Evolutionary conservation across 1,140 invertebrate species (phyloP).

Genomic region (Cataglyphis hispanica): DNA sequence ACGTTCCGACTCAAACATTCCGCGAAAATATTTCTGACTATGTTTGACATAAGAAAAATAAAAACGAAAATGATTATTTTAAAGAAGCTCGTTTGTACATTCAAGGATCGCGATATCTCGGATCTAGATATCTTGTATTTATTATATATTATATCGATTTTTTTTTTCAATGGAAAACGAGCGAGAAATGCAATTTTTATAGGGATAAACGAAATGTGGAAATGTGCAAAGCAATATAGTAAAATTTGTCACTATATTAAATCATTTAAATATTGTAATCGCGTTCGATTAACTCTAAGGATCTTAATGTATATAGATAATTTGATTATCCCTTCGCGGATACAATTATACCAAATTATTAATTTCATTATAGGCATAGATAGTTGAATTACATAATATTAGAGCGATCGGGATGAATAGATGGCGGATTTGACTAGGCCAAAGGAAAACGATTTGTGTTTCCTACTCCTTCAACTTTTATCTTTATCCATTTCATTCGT

Average conservation of each 20-base stretch:
- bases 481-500: neutral
- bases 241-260: conserved; percentile 53
- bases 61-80: neutral
- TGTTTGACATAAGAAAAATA: no score
- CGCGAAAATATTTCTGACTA: neutral
- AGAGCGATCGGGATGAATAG: conserved; percentile 17
- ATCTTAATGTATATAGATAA: conserved; percentile 74
- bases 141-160: neutral
- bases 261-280: conserved; percentile 46
- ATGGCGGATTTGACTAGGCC: conserved; percentile 43
- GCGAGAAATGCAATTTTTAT: conserved; percentile 21
- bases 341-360: conserved; percentile 78
- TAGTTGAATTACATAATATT: conserved; percentile 8
- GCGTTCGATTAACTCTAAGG: conserved; percentile 42
- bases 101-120: neutral
- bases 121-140: neutral
- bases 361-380: conserved; percentile 25
- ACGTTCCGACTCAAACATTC: neutral
- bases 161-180: neutral
- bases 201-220: conserved; percentile 2
- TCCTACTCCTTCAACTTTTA: conserved; percentile 48
- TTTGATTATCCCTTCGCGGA: conserved; percentile 58
- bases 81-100: neutral
- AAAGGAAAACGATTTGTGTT: conserved; percentile 66
- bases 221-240: conserved; percentile 65